Evolutionary conservation across 2,888 invertebrate species (phyloP).

Genomic region (Vandiemenella viatica): DNA sequence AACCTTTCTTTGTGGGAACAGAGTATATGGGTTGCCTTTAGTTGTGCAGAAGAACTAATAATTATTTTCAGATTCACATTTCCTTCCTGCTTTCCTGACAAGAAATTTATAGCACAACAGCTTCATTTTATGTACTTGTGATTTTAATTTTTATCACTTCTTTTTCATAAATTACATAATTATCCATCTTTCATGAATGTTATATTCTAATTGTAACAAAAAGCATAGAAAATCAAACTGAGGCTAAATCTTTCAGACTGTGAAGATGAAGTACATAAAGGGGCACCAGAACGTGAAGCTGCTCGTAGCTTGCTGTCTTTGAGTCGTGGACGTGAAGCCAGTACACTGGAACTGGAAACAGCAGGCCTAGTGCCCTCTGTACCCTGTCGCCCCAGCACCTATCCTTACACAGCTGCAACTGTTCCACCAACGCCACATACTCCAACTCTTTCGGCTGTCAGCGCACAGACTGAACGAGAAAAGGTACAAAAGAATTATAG

Average conservation of each 20-base stretch:
- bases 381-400: conserved; percentile 48
- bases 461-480: conserved; percentile 19
- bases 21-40: no score
- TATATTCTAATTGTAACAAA: no score
- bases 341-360: conserved; percentile 19
- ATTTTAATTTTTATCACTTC: no score
- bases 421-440: conserved; percentile 12
- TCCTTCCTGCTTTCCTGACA: no score
- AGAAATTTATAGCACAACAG: no score
- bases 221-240: no score
- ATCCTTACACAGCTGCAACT: conserved; percentile 38
- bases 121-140: no score
- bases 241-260: background rate
- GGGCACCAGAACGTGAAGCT: conserved; percentile 59
- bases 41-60: no score
- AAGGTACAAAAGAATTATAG: no score
- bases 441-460: conserved; percentile 18
- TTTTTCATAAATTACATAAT: no score
- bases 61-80: no score
- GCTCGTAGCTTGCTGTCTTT: conserved; percentile 67
- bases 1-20: background rate
- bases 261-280: conserved; percentile 7
- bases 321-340: conserved; percentile 34
- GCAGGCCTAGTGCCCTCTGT: conserved; percentile 31
- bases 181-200: no score